Conservation (phyloP, 1,140 invertebrate genomes). For the Drosophila sechellia region DNA sequence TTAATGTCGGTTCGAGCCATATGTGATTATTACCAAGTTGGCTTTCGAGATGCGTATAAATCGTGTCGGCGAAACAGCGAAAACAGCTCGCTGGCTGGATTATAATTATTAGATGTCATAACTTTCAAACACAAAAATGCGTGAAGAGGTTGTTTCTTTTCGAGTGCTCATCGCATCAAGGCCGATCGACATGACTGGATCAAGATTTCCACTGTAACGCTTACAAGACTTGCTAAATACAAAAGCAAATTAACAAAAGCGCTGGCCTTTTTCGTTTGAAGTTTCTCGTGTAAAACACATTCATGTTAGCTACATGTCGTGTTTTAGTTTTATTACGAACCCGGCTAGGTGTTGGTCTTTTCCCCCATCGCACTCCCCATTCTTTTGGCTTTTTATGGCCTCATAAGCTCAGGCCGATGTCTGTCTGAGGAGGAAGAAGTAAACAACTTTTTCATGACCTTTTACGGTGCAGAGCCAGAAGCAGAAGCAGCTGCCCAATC, state of each 20-base stretch:
- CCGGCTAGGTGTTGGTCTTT: conserved; percentile 31
- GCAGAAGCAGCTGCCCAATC: conserved; percentile 27
- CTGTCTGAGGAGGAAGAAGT: conserved; percentile 22
- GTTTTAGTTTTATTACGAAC: conserved; percentile 50
- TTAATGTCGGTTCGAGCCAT: conserved; percentile 22
- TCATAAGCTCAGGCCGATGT: conserved; percentile 28
- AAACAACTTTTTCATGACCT: conserved; percentile 61
- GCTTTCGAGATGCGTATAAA: conserved; percentile 27
- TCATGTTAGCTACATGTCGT: conserved; percentile 46
- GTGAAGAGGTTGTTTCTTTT: conserved; percentile 13
- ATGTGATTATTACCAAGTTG: conserved; percentile 50
- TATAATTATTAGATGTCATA: conserved; percentile 53
- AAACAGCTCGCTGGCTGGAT: conserved; percentile 21
- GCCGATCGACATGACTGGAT: conserved; percentile 21
- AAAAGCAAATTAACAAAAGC: conserved; percentile 8
- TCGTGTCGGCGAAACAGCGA: conserved; percentile 27
- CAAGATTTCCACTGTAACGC: conserved; percentile 14
- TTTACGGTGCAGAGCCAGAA: conserved; percentile 48
- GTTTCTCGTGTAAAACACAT: conserved; percentile 62
- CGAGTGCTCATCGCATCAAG: conserved; percentile 19
- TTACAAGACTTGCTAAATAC: conserved; percentile 19
- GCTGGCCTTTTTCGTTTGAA: conserved; percentile 24
- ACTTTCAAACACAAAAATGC: conserved; percentile 20
- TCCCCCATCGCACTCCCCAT: conserved; percentile 4
- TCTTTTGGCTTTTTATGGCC: conserved; percentile 59